These are phyloP conservation scores for Tenthredo amoena DNA, from an alignment of 2,888 invertebrate genomes.

Conservation along the genomic window DNA sequence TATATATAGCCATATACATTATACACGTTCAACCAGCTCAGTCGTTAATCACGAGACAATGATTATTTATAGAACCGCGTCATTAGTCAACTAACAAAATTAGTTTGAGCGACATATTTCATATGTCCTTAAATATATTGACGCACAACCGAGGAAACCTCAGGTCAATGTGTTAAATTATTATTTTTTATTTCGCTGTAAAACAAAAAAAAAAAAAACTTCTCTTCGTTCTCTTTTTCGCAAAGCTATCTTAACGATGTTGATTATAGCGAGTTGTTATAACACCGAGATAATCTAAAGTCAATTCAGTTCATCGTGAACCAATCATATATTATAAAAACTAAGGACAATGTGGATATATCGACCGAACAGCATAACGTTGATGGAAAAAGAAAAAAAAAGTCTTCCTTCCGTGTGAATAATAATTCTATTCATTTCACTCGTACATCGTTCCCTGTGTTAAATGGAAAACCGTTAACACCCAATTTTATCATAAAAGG, in stretches of 20 bases:
- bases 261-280: background rate
- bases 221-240: background rate
- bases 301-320: background rate
- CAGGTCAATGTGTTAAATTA: background rate
- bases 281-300: background rate
- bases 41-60: conserved; percentile 42
- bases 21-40: background rate
- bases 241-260: background rate
- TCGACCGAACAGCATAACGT: background rate
- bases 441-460: background rate
- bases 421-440: conserved; percentile 17
- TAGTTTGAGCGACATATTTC: conserved; percentile 1
- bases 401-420: background rate
- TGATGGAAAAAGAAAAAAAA: background rate
- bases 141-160: background rate
- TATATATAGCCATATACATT: background rate
- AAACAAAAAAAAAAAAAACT: background rate
- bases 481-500: background rate
- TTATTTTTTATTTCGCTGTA: background rate
- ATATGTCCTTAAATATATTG: background rate
- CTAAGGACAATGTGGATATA: background rate
- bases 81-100: conserved; percentile 28
- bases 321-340: background rate
- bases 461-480: conserved; percentile 27
- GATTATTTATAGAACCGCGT: conserved; percentile 48